phyloP scores from a whole-genome alignment of 2,888 invertebrate genomes.

The Phengaris arion region DNA sequence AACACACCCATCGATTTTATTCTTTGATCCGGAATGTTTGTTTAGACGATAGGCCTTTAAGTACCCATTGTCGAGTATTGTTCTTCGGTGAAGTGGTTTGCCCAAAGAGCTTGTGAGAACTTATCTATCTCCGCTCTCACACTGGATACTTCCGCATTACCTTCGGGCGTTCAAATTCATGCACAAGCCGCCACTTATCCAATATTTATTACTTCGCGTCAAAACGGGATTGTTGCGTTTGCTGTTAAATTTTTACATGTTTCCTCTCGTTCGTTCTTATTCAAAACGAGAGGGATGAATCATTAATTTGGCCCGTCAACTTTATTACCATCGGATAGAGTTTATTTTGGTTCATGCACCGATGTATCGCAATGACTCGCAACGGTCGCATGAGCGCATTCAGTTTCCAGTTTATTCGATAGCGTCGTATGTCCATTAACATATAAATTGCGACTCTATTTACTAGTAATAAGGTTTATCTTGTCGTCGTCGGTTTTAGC shows the following conservation, averaged over 20 bases:
- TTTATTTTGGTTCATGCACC: slow-evolving; percentile 56
- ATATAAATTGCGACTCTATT: slow-evolving; percentile 46
- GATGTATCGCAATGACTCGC: slow-evolving; percentile 73
- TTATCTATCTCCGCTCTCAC: slow-evolving; percentile 53
- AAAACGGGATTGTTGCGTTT: slow-evolving; percentile 66
- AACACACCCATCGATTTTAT: slow-evolving; percentile 39
- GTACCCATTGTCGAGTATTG: slow-evolving; percentile 47
- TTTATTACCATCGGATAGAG: slow-evolving; percentile 59
- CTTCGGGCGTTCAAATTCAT: slow-evolving; percentile 47
- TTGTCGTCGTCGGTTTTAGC: slow-evolving; percentile 42
- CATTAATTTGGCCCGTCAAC: slow-evolving; percentile 50
- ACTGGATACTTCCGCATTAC: slow-evolving; percentile 60
- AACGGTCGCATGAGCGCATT: slow-evolving; percentile 78
- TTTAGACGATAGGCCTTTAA: slow-evolving; percentile 58
- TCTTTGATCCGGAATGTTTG: slow-evolving; percentile 50
- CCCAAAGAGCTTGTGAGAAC: slow-evolving; percentile 51
- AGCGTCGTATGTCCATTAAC: slow-evolving; percentile 51
- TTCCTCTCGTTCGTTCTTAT: slow-evolving; percentile 52
- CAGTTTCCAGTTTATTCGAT: slow-evolving; percentile 48
- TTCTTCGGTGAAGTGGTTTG: slow-evolving; percentile 44
- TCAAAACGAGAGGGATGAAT: slow-evolving; percentile 52
- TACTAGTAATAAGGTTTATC: slow-evolving; percentile 46
- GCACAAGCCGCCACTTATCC: slow-evolving; percentile 54
- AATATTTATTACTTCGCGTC: slow-evolving; percentile 72
- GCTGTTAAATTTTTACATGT: slow-evolving; percentile 64